Evolutionary conservation across 2,888 invertebrate species (phyloP).

Genomic region (Tipula lateralis): DNA sequence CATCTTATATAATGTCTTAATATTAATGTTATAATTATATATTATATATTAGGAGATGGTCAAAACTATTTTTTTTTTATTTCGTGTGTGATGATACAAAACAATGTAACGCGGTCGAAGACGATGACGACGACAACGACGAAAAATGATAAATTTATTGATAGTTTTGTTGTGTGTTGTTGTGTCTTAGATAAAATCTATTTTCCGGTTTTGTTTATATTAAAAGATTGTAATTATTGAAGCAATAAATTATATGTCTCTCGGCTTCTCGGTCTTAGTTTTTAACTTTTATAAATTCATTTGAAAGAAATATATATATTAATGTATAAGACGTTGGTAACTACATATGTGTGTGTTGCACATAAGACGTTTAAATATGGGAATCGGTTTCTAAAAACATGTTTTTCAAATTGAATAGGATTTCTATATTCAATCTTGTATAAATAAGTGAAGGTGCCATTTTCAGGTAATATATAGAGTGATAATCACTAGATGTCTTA

Average conservation of each 20-base stretch:
- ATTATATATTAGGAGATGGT: neutral
- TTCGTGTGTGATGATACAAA: too few species aligned
- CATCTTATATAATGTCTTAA: neutral
- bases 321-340: neutral
- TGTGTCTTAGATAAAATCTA: conserved; percentile 15
- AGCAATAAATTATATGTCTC: neutral
- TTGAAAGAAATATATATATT: neutral
- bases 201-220: conserved; percentile 19
- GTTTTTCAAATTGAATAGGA: neutral
- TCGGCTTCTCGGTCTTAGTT: neutral
- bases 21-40: neutral
- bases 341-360: too few species aligned
- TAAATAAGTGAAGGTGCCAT: neutral
- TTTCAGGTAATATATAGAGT: neutral
- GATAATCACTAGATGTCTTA: too few species aligned
- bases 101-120: too few species aligned
- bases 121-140: neutral
- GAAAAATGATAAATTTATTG: neutral
- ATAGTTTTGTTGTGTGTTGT: neutral
- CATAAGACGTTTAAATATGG: neutral
- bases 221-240: conserved; percentile 19
- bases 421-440: neutral
- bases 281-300: neutral
- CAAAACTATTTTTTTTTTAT: neutral
- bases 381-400: neutral